Evolutionary conservation across 2,113 vertebrate genomes (phyloP).

Genomic region (Megaceryle torquata): DNA sequence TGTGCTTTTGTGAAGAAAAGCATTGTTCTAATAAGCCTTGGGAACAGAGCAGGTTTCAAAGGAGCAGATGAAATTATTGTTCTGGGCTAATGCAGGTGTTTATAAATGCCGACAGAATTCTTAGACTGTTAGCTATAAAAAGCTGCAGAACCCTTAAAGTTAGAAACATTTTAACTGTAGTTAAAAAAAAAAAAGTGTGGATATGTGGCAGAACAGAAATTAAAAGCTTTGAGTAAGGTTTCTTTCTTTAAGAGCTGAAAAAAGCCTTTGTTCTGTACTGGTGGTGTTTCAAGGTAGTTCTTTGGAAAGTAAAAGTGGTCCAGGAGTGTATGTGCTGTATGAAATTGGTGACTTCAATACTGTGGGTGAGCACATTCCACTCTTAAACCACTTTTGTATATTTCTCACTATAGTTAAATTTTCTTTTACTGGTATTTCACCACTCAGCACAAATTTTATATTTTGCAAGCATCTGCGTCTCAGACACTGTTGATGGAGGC

Average conservation of each 20-base stretch:
- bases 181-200: not conserved
- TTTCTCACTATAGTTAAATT: not conserved
- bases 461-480: not conserved
- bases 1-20: slow-evolving; percentile 76
- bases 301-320: not conserved
- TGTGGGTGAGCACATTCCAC: not conserved
- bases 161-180: not conserved
- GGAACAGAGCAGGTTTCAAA: slow-evolving; percentile 78
- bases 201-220: not conserved
- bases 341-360: not conserved
- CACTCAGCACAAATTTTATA: not conserved
- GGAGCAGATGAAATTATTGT: slow-evolving; percentile 70
- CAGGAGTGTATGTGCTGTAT: not conserved
- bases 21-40: slow-evolving; percentile 71
- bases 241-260: not conserved
- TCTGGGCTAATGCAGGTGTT: slow-evolving; percentile 64
- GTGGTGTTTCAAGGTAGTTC: not conserved
- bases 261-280: not conserved
- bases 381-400: not conserved
- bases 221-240: not conserved
- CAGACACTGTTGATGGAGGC: not conserved
- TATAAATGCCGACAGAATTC: slow-evolving; percentile 71
- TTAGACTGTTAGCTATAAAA: slow-evolving; percentile 67
- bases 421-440: not conserved
- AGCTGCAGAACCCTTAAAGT: not conserved